phyloP scores from a whole-genome alignment of 2,797 vertebrate species.

The Pantherophis alleghaniensis region DNA sequence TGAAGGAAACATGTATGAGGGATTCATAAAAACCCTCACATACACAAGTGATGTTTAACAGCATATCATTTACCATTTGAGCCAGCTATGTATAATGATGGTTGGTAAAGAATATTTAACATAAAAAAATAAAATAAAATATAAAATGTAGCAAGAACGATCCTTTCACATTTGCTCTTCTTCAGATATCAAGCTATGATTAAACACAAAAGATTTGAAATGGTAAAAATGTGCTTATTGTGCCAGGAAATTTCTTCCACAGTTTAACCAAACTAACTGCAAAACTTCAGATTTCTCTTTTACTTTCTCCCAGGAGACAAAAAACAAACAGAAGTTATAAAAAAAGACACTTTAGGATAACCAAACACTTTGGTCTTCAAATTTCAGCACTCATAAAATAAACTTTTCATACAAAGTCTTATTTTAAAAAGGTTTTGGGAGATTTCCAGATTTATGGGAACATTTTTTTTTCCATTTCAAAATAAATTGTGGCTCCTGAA shows the following conservation, averaged over 20 bases:
- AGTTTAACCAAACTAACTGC: neutral
- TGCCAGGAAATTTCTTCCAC: constrained; percentile 22
- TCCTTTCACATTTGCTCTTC: constrained; percentile 24
- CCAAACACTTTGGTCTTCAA: constrained; percentile 41
- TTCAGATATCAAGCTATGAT: constrained; percentile 12
- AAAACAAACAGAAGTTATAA: constrained; percentile 14
- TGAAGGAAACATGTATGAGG: neutral
- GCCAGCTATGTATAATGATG: constrained; percentile 67
- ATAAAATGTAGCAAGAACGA: constrained; percentile 38
- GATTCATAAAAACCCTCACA: neutral
- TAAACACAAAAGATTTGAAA: constrained; percentile 25
- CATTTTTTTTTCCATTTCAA: constrained; percentile 3
- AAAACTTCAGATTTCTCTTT: constrained; percentile 26
- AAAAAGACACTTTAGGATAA: constrained; percentile 21
- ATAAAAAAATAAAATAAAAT: constrained; percentile 35
- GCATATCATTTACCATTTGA: constrained; percentile 73
- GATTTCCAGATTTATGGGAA: constrained; percentile 29
- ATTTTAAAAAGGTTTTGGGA: constrained; percentile 17
- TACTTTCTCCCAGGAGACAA: constrained; percentile 25
- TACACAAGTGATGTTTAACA: constrained; percentile 61
- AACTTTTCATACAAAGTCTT: neutral
- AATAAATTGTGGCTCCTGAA: constrained; percentile 5
- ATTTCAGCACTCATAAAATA: constrained; percentile 27
- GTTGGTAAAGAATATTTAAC: constrained; percentile 62
- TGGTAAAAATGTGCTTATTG: constrained; percentile 1